Evolutionary conservation across 2,888 invertebrate species (phyloP), one percentile per base, ranked within the genome.

Genomic region (Spodoptera picta): DNA sequence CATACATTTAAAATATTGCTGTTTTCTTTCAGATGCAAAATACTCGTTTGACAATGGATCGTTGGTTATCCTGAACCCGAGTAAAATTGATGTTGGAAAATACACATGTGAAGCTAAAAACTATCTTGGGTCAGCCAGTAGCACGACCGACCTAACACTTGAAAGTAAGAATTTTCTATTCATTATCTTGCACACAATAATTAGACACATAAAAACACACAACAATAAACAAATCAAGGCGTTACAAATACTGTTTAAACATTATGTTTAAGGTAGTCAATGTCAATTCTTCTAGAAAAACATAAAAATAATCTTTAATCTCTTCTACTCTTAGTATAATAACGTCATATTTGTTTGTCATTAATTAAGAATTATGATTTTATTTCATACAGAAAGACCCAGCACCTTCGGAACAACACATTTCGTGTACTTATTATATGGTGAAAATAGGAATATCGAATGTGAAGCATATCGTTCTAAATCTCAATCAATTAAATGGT

Each of bases 61-160:
- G 43, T 54, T 78, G 3, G 19, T 76, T 0, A 76, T 78, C 45
- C 57, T 9, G 44, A 56, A 69, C 6, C 76, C 74, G n/a, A 65
- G 23, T 6, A 47, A 27, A 19, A 60, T 24, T 24, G 76, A 78
- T 45, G 50, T 50, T 11, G 36, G 51, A 23, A n/a, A 36, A 1
- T 78, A 78, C 42, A 57, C 27, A 0, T 78, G 79, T 51, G 64
- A 62, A 56, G 77, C 77, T 43, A 73, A 45, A 24, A 77, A 77
- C 24, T 9, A 27, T 4, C 56, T 63, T 10, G 60, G 65, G 31
- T 43, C 63, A 42, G 55, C 12, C 5, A 48, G 51, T 14, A 45
- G 55, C 2, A 44, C 57, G 1, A 58, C 66, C 9, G 2, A 56
- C 47, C 55, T 46, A 11, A 49, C 24, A 10, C 47, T 78, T 14